Conservation (phyloP, 2,113 vertebrate species). For the Oriolus oriolus region DNA sequence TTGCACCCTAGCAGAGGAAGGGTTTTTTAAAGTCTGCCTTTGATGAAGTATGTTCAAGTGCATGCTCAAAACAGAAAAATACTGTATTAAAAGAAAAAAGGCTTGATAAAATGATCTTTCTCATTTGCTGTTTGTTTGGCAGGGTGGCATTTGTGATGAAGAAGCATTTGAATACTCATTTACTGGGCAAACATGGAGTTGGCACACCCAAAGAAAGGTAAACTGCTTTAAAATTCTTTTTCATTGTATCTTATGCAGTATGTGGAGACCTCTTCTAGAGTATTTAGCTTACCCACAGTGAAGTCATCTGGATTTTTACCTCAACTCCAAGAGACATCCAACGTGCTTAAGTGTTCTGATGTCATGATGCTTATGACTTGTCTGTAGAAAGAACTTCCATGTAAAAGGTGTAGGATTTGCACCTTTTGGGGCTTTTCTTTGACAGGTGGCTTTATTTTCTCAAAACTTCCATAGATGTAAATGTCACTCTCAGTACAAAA, state of each 20-base stretch:
- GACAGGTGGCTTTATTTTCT: not conserved
- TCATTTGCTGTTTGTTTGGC: slow-evolving; percentile 49
- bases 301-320: not conserved
- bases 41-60: not conserved
- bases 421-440: not conserved
- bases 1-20: not conserved
- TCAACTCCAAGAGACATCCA: not conserved
- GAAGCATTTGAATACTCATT: slow-evolving; percentile 95
- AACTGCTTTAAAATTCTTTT: not conserved
- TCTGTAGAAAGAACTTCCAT: not conserved
- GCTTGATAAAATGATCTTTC: not conserved
- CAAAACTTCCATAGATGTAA: not conserved
- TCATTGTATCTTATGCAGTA: not conserved
- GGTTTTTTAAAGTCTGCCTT: not conserved
- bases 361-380: rapidly evolving
- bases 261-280: not conserved
- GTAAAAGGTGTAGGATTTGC: not conserved
- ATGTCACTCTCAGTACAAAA: not conserved
- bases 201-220: slow-evolving; percentile 98
- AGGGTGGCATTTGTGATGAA: slow-evolving; percentile 99
- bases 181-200: slow-evolving; percentile 94
- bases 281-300: not conserved
- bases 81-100: not conserved
- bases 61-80: not conserved
- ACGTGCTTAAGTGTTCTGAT: not conserved